Base-by-base conservation (phyloP, 2,888 invertebrate species). In the Cephus pygmeus region DNA sequence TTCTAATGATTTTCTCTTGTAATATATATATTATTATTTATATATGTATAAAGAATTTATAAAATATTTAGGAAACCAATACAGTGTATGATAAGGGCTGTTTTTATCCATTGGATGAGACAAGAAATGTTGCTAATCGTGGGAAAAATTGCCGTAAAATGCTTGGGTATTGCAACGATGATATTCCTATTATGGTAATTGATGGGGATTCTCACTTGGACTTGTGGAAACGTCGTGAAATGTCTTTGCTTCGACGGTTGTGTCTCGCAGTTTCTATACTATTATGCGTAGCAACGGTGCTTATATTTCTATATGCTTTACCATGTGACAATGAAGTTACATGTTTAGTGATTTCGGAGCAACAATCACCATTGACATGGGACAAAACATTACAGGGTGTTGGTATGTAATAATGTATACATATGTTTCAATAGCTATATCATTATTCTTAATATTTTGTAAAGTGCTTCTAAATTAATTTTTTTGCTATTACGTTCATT, bases 221-320 rank as follows among this genome's bases (percentile, higher is more conserved):
- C 81, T 84, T 91, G 34, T 91, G 91, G 91, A 89, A 90, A 78
- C 86, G 87, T 35, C 87, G 85, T 12, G 86, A 89, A 75, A 95
- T 96, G 95, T 95, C 96, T 0, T 92, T 93, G 33, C 90, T 94
- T 69, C 93, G 96, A 23, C 94, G 95, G 81, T 93, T 94, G 81
- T 95, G 95, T 69, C 95, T 97, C 84, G 92, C 95, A 31, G 92
- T 94, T 12, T 97, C 97, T 1, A 94, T 97, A 82, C 89, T 96
- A 73, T 90, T 95, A 76, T 97, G 96, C 88, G 91, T 96, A 80
- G 92, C 95, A 79, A 95, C 95, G 11, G 94, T 96, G 75, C 92
- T 96, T 71, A 93, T 95, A 86, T 97, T 96, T 88, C 92, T 96
- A 11, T 96, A 95, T 95, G 94, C 95, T 23, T 92, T 95, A 84